Evolutionary conservation across 2,797 vertebrate species (phyloP), one percentile per base, ranked within the genome.

Genomic region (Ptychobarbus kaznakovi): DNA sequence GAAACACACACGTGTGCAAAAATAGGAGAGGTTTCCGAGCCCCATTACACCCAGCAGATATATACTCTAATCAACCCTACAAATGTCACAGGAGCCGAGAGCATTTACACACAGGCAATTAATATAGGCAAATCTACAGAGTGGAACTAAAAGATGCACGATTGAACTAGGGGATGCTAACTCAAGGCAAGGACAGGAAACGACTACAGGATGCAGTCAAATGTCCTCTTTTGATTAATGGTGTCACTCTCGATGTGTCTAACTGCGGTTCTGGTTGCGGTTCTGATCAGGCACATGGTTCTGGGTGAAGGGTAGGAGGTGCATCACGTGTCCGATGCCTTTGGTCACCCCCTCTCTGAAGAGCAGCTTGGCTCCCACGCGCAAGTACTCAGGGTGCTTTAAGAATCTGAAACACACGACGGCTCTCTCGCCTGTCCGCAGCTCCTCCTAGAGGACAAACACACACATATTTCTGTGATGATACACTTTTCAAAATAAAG

Each of bases 291-390:
- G 78, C 38, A 82, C 69, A 0, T 92, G 90, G 89, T 94, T 91
- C 86, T 93, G 92, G 42, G 93, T 91, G 46, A 95, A 94, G 35
- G 97, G 96, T 90, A 98, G 96, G 87, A 99, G 96, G 83, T 96
- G 94, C 42, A 96, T 96, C 86, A 99, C 97, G 15, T 99, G 98
- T 75, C 98, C 98, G 80, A 99, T 99, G 89, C 98, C 98, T 92
- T 99, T 99, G 93, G 98, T 99, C 86, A 98, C 97, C 38, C 98
- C 98, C 94, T 99, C 97, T 86, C 98, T 96, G 94, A 99, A 99
- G 53, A 99, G 96, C 87, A 99, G 95, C 92, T 99, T 99, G 91
- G 98, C 97, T 38, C 97, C 97, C 0, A 97, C 94, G 25, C 97
- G 97, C 93, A 99, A 95, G 90, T 99, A 99, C 89, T 99, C 98